A percentile compares a stretch with the other conserved stretches of the same genome.
These are phyloP conservation scores for Felis chaus DNA, from an alignment of 2,113 vertebrate genomes.

Conservation along the genomic window DNA sequence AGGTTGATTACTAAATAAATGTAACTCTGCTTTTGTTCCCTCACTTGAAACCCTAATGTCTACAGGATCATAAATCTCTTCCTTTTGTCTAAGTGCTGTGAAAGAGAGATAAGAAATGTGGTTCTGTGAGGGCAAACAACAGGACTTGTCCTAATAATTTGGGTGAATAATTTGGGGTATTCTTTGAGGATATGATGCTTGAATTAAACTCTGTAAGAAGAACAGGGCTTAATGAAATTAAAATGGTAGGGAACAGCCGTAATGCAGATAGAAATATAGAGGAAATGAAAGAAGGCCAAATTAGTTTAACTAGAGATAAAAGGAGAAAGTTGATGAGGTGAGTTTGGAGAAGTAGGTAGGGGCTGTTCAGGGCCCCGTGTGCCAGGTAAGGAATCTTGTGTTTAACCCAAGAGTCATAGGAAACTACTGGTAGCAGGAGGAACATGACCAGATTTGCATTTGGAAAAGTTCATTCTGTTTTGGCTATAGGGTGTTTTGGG, in stretches of 20 bases:
- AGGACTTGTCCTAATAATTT: not conserved
- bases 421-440: not conserved
- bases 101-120: not conserved
- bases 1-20: constrained; percentile 1
- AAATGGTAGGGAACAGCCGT: not conserved
- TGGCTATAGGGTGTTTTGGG: too few relatives aligned
- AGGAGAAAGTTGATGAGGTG: not conserved
- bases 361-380: not conserved
- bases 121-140: not conserved
- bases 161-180: not conserved
- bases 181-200: not conserved
- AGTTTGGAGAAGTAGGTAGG: not conserved
- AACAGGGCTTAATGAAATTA: not conserved
- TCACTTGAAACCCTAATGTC: not conserved
- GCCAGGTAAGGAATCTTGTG: not conserved
- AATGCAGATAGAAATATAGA: not conserved
- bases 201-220: not conserved
- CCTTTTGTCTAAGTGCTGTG: constrained; percentile 7
- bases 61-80: constrained; percentile 29
- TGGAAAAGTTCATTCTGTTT: not conserved
- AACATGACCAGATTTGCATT: not conserved
- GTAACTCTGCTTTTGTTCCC: not conserved
- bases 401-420: not conserved
- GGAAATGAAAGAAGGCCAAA: not conserved
- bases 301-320: not conserved